These are phyloP conservation scores for Struthio camelus DNA, from an alignment of 2,113 vertebrate species.

Conservation along the genomic window DNA sequence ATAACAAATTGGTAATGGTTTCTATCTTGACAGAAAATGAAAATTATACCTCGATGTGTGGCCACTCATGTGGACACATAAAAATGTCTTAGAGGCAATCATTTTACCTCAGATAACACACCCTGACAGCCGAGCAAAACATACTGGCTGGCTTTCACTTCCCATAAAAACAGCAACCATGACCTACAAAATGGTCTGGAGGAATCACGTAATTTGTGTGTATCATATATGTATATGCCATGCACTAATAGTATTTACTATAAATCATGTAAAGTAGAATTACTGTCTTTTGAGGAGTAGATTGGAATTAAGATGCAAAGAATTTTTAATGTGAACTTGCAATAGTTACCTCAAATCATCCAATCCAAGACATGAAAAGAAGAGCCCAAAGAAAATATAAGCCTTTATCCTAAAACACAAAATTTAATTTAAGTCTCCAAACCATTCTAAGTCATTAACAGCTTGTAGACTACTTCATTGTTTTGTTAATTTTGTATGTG, in stretches of 20 bases:
- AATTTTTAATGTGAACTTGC: slow-evolving; percentile 12
- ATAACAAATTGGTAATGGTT: slow-evolving; percentile 83
- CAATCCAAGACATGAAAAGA: neutral
- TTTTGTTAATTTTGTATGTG: neutral
- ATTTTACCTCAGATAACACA: slow-evolving; percentile 81
- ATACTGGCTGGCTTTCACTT: slow-evolving; percentile 65
- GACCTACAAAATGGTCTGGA: slow-evolving; percentile 58
- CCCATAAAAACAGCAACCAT: slow-evolving; percentile 61
- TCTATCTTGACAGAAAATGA: slow-evolving; percentile 82
- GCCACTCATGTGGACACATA: slow-evolving; percentile 79
- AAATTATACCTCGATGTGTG: slow-evolving; percentile 83
- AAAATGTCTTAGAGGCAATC: slow-evolving; percentile 79
- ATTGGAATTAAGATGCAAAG: slow-evolving; percentile 17
- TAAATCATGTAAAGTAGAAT: slow-evolving; percentile 43
- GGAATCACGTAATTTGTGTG: slow-evolving; percentile 55
- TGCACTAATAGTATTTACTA: slow-evolving; percentile 29
- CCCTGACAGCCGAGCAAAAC: slow-evolving; percentile 69
- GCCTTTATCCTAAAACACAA: neutral
- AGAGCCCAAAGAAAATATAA: neutral
- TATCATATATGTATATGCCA: slow-evolving; percentile 32
- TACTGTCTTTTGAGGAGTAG: slow-evolving; percentile 24
- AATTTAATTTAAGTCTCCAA: neutral
- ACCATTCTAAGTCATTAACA: neutral
- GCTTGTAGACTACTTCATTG: neutral
- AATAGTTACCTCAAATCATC: neutral